Evolutionary conservation across 2,888 invertebrate genomes (phyloP).

Genomic region (Dyspetes luteomarginatus): DNA sequence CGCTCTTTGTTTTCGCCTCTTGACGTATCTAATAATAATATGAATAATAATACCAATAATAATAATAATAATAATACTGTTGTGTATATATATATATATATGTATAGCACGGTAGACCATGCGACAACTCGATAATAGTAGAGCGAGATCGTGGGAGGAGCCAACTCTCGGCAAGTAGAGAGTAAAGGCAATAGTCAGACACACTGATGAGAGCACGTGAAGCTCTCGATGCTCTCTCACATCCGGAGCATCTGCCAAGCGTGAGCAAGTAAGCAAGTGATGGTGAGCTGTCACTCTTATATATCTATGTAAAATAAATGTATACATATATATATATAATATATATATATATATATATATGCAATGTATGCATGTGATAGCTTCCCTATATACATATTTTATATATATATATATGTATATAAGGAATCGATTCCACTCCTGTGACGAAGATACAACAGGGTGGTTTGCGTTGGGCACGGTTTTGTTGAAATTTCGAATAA

Average conservation of each 20-base stretch:
- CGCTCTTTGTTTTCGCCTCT: background rate
- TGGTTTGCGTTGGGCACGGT: constrained; percentile 36
- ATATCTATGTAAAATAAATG: no score
- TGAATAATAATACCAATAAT: background rate
- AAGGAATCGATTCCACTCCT: background rate
- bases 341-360: background rate
- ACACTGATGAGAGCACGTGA: constrained; percentile 13
- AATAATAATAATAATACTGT: background rate
- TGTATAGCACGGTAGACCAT: background rate
- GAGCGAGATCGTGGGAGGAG: background rate
- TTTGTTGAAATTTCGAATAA: constrained; percentile 61
- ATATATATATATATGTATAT: background rate
- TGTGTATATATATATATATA: no score
- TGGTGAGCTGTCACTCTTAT: constrained; percentile 10
- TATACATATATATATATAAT: no score
- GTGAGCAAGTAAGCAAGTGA: constrained; percentile 1
- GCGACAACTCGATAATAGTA: background rate
- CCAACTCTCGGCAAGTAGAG: constrained; percentile 14
- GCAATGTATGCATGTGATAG: background rate
- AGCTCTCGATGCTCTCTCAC: background rate
- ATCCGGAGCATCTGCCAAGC: background rate
- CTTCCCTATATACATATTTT: no score
- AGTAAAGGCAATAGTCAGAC: constrained; percentile 35
- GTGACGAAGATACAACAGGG: constrained; percentile 13
- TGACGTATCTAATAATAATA: background rate